Evolutionary conservation across 2,888 invertebrate species (phyloP), one percentile per base, ranked within the genome.

Genomic region (Agrilus mali): DNA sequence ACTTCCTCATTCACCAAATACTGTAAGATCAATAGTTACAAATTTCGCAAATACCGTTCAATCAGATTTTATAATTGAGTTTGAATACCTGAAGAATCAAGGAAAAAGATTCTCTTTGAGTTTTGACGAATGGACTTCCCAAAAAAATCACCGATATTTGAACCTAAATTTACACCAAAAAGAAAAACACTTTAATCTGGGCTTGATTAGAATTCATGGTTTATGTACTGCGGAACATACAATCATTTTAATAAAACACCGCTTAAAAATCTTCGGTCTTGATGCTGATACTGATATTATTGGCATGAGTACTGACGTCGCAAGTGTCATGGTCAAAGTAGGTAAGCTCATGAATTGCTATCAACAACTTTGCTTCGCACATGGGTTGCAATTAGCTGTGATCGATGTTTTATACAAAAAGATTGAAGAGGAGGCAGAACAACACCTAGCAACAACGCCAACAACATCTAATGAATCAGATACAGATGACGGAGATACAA

Each of bases 361-460:
- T 37, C 45, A 43, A 16, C 50, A 55, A 50, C 44, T 53, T 22
- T 55, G 56, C 43, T 54, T 44, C 31, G 52, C 51, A 31, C 51
- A 54, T 47, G 50, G 49, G n/a, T 32, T 49, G 36, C 49, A 54
- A 40, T 40, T 54, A 33, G 48, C 49, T 4, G 46, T 54, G 41
- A 38, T 53, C 36, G 50, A 54, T 42, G 44, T 50, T 37, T 33
- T 51, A 14, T 54, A 54, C 32, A 49, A 52, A 41, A 46, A 53
- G 36, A 48, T 38, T 10, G 22, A 42, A 32, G 36, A 42, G n/a
- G 4, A 33, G 34, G 34, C 34, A 33, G 14, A 14, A 14, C 4
- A 33, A 4, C 20, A 20, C 20, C 20, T 20, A 20, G 20, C 20
- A 20, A 20, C 20, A 20, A 20, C 3, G 20, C 20, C 20, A 20